phyloP scores from a whole-genome alignment of 2,888 invertebrate species.

The Catocala sponsa region DNA sequence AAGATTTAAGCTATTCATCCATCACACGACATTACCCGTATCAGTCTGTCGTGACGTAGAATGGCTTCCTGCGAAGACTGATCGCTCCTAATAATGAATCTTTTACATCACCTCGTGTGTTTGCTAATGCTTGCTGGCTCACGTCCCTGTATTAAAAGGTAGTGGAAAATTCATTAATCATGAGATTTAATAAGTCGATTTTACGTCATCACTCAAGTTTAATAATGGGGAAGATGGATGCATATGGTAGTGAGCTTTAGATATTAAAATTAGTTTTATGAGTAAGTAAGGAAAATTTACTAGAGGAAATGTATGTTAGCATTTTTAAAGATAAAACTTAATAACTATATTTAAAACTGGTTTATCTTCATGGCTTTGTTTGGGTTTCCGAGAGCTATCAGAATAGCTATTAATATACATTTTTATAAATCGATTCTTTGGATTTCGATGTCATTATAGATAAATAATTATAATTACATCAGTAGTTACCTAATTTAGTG shows the following conservation, averaged over 20 bases:
- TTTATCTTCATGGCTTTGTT: too few species aligned
- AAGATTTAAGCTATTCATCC: slow-evolving; percentile 63
- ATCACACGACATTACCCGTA: slow-evolving; percentile 56
- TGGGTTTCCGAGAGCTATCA: too few species aligned
- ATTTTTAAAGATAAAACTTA: too few species aligned
- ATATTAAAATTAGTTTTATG: slow-evolving; percentile 8
- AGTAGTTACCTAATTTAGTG: too few species aligned
- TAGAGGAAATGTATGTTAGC: too few species aligned
- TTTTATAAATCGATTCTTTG: too few species aligned
- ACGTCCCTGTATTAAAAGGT: slow-evolving; percentile 42
- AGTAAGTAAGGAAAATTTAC: background rate
- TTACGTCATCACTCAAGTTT: slow-evolving; percentile 20
- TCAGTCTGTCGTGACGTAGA: slow-evolving; percentile 61
- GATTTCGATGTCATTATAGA: too few species aligned
- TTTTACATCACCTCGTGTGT: slow-evolving; percentile 46
- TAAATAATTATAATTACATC: too few species aligned
- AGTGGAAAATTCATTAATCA: slow-evolving; percentile 47
- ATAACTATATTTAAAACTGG: too few species aligned
- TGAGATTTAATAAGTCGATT: slow-evolving; percentile 25
- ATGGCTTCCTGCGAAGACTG: slow-evolving; percentile 53
- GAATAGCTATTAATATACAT: too few species aligned
- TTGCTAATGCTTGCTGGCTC: slow-evolving; percentile 40
- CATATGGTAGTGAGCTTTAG: slow-evolving; percentile 4
- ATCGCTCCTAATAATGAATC: slow-evolving; percentile 57
- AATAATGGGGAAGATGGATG: slow-evolving; percentile 15